Percentiles rank a stretch among this genome's conserved stretches.
Conservation (phyloP, 1,140 invertebrate species). For the Drosophila littoralis region DNA sequence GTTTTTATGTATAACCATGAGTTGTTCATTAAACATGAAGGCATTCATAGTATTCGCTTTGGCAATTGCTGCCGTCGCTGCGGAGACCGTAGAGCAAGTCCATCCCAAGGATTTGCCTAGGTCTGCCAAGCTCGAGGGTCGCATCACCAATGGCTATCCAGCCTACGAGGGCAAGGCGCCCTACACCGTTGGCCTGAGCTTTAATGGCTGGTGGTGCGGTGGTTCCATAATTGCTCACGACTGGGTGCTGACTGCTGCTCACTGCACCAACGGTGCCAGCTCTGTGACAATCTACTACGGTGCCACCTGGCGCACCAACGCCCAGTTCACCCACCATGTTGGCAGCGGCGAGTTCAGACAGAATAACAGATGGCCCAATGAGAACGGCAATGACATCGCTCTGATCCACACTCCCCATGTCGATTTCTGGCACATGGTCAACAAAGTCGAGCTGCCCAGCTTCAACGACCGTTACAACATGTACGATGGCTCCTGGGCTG, state of each 20-base stretch:
- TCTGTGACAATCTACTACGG: no score
- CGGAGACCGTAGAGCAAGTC: constrained; percentile 23
- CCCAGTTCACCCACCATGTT: constrained; percentile 54
- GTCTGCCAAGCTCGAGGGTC: no score
- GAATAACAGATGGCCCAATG: not conserved
- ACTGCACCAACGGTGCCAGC: no score
- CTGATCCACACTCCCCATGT: constrained; percentile 40
- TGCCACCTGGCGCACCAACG: constrained; percentile 52
- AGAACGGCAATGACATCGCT: constrained; percentile 40
- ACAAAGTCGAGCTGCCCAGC: constrained; percentile 44
- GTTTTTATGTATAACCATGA: not conserved
- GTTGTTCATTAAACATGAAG: constrained; percentile 39
- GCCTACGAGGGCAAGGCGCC: no score
- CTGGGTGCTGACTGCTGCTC: no score
- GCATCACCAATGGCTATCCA: no score
- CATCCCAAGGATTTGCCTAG: no score
- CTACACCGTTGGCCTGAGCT: no score
- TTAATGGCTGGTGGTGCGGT: no score
- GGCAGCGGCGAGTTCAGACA: constrained; percentile 21
- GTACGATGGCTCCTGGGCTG: constrained; percentile 29
- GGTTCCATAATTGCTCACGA: no score
- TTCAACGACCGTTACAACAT: constrained; percentile 37
- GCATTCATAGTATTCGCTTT: constrained; percentile 40
- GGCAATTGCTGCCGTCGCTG: constrained; percentile 21
- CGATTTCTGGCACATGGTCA: constrained; percentile 37